These are phyloP conservation scores for Nycteola revayana DNA, from an alignment of 2,888 invertebrate species.

Conservation along the genomic window DNA sequence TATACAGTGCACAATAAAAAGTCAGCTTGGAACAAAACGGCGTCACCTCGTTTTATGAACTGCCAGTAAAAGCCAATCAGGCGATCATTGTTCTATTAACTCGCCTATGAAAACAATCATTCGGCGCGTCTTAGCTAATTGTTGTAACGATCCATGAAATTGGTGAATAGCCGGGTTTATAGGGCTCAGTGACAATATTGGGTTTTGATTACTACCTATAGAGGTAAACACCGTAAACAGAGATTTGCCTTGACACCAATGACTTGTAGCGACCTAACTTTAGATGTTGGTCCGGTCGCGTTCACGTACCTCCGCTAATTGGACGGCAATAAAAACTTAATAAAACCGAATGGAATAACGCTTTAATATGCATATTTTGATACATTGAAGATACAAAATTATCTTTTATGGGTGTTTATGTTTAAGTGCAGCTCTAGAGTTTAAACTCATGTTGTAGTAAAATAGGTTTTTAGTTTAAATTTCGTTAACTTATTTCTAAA, in stretches of 20 bases:
- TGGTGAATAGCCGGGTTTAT: conserved; percentile 53
- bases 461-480: too few species aligned
- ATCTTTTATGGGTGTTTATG: too few species aligned
- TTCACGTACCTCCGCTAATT: conserved; percentile 61
- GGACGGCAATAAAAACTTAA: conserved; percentile 59
- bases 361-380: conserved; percentile 27
- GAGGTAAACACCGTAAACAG: conserved; percentile 39
- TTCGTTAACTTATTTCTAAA: too few species aligned
- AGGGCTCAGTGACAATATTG: conserved; percentile 49
- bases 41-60: conserved; percentile 73
- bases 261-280: conserved; percentile 26
- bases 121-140: conserved; percentile 38
- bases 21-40: conserved; percentile 68
- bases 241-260: conserved; percentile 64
- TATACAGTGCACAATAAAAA: conserved; percentile 80
- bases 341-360: conserved; percentile 31
- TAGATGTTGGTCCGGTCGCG: conserved; percentile 30
- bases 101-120: conserved; percentile 51
- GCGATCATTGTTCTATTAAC: conserved; percentile 56
- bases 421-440: too few species aligned
- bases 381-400: conserved; percentile 40
- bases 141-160: conserved; percentile 52
- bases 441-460: too few species aligned
- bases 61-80: conserved; percentile 44
- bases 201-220: conserved; percentile 4